phyloP scores from a whole-genome alignment of 2,797 vertebrate species.

The Schizopygopsis malacanthus region DNA sequence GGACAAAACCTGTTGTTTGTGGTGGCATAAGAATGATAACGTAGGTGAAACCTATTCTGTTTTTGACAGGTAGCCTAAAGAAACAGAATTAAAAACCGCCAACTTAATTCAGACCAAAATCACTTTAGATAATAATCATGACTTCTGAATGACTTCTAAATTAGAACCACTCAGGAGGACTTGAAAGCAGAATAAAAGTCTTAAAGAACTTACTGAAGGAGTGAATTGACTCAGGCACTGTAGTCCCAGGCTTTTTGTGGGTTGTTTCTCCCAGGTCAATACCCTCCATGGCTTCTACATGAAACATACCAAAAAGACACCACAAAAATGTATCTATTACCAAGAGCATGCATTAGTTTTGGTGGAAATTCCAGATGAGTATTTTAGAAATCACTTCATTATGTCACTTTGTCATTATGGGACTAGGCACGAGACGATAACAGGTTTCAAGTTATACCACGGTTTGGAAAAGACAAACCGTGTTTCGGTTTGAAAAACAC shows the following conservation, averaged over 20 bases:
- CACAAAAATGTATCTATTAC: neutral
- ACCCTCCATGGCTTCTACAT: conserved; percentile 91
- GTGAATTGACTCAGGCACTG: conserved; percentile 98
- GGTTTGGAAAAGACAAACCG: too few relatives aligned
- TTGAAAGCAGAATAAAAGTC: neutral
- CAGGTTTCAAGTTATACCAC: too few relatives aligned
- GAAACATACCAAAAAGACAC: conserved; percentile 39
- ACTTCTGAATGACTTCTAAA: neutral
- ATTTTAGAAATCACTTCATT: neutral
- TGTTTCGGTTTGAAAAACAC: too few relatives aligned
- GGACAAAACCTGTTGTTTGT: neutral
- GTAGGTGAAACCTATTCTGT: neutral
- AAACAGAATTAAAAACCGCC: neutral
- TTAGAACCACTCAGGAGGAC: neutral
- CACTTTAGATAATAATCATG: neutral
- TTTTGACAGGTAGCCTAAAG: neutral
- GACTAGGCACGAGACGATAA: too few relatives aligned
- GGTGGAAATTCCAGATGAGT: neutral
- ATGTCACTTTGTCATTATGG: neutral
- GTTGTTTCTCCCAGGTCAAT: conserved; percentile 94
- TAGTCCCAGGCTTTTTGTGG: conserved; percentile 97
- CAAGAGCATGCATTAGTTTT: conserved; percentile 8
- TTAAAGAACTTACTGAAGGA: conserved; percentile 91
- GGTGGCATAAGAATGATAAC: neutral
- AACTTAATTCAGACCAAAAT: neutral